Conservation (phyloP, 92 coral and sea anemone genomes). For the Zoanthus gigantus region DNA sequence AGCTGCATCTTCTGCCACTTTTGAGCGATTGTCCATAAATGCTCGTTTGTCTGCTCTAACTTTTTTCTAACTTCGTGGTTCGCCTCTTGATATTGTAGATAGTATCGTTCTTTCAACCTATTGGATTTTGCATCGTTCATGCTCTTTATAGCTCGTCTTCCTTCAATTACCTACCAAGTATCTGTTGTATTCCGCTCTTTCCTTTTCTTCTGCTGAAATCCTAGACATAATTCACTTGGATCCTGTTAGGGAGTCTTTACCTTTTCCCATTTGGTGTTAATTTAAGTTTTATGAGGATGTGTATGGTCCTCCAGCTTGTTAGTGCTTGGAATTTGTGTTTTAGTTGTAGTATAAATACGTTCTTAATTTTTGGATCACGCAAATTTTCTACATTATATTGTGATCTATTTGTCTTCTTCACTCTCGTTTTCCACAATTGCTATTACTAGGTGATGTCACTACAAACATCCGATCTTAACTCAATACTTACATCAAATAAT, state of each 20-base stretch:
- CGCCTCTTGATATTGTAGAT: not conserved
- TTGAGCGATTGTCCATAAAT: not conserved
- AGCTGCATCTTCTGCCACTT: constrained; percentile 12
- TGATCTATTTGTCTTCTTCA: not conserved
- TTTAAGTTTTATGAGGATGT: not conserved
- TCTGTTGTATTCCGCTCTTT: constrained; percentile 4
- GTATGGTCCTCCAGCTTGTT: not conserved
- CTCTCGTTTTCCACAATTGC: not conserved
- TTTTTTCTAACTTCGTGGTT: not conserved
- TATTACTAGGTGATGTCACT: not conserved
- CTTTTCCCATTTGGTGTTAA: constrained; percentile 30
- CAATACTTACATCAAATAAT: not conserved
- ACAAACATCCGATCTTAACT: not conserved
- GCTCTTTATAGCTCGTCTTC: constrained; percentile 16
- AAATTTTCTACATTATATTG: not conserved
- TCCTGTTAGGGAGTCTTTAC: not conserved
- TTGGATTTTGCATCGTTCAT: constrained; percentile 7
- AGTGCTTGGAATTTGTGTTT: not conserved
- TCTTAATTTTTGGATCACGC: not conserved
- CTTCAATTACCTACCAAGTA: constrained; percentile 15
- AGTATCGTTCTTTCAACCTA: constrained; percentile 13
- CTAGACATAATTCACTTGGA: constrained; percentile 14
- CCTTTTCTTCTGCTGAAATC: not conserved
- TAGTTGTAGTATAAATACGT: not conserved
- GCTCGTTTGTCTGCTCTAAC: constrained; percentile 15